phyloP scores from a whole-genome alignment of 1,140 invertebrate genomes.

The Anadara kagoshimensis region DNA sequence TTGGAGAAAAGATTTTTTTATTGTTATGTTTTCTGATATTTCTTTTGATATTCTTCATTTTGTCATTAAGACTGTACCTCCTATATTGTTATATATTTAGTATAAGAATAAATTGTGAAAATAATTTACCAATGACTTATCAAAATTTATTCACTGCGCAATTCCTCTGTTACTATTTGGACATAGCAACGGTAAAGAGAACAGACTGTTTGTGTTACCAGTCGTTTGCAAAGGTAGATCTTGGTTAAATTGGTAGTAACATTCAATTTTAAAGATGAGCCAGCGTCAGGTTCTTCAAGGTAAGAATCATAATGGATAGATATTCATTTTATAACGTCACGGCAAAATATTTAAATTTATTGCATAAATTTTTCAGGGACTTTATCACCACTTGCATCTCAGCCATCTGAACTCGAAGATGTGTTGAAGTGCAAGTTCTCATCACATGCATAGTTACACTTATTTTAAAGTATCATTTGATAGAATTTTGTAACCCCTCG shows the following conservation, averaged over 20 bases:
- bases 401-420: too few species aligned
- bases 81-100: background rate
- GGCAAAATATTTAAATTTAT: too few species aligned
- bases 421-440: too few species aligned
- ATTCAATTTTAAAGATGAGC: background rate
- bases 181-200: conserved; percentile 1
- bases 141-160: background rate
- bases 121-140: background rate
- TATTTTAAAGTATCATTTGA: too few species aligned
- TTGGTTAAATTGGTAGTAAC: too few species aligned
- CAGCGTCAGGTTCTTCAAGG: too few species aligned
- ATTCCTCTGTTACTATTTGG: conserved; percentile 7
- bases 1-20: background rate
- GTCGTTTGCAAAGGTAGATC: background rate
- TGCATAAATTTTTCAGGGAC: too few species aligned
- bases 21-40: background rate
- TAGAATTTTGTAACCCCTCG: too few species aligned
- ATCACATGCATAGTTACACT: too few species aligned
- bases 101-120: background rate
- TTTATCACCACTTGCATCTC: too few species aligned
- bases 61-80: conserved; percentile 10
- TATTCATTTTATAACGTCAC: too few species aligned
- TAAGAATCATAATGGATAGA: too few species aligned
- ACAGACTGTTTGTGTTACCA: background rate
- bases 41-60: background rate